Percentiles rank a stretch among this genome's conserved stretches.
Conservation (phyloP, 2,888 invertebrate genomes). For the Euzophera pinguis region DNA sequence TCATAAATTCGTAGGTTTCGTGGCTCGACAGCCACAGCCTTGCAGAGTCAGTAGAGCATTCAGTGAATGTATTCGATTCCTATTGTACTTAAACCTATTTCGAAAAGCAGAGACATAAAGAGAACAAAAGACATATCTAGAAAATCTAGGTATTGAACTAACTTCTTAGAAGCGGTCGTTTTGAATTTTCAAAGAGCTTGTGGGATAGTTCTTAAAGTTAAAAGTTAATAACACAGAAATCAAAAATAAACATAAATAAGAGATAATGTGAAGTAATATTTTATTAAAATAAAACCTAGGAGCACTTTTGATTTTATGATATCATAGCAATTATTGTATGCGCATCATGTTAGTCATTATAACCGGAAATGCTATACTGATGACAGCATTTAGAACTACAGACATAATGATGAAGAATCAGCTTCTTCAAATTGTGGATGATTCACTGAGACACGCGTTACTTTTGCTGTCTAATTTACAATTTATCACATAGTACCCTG, state of each 20-base stretch:
- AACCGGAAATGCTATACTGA: conserved; percentile 1
- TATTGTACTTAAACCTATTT: conserved; percentile 4
- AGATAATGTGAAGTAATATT: too few relatives aligned
- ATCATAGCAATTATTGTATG: background rate
- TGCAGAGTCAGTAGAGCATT: conserved; percentile 5
- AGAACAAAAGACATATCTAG: background rate
- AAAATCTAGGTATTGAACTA: background rate
- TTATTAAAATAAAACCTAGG: too few relatives aligned
- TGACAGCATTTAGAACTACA: background rate
- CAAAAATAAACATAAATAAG: too few relatives aligned
- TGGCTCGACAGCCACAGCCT: background rate
- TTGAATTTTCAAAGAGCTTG: too few relatives aligned
- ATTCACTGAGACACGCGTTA: background rate
- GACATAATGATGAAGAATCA: background rate
- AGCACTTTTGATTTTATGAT: background rate
- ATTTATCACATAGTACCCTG: background rate
- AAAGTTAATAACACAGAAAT: too few relatives aligned
- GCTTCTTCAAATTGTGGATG: background rate
- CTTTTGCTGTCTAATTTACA: background rate
- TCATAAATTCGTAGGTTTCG: background rate
- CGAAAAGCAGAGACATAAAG: background rate
- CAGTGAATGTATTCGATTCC: conserved; percentile 6
- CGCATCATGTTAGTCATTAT: background rate
- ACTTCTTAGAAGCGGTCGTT: too few relatives aligned
- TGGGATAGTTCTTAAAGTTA: too few relatives aligned